Conservation (phyloP, 2,797 vertebrate genomes). For the Craterocephalus amniculus region DNA sequence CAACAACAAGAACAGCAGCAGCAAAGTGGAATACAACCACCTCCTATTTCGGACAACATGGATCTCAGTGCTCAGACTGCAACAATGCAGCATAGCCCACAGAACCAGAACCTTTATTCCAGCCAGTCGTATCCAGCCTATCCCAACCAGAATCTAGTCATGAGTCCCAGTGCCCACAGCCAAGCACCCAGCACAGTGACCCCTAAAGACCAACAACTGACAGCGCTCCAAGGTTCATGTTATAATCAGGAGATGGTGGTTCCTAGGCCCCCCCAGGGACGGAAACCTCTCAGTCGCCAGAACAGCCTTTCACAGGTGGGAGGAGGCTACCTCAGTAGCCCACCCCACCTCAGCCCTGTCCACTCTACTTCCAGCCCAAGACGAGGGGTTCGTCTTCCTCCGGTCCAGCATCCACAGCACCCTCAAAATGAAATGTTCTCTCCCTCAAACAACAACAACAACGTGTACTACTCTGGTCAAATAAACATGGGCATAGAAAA, state of each 20-base stretch:
- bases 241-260: slow-evolving; percentile 83
- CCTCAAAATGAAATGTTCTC: slow-evolving; percentile 80
- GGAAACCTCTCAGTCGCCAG: slow-evolving; percentile 84
- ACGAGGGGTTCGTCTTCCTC: slow-evolving; percentile 78
- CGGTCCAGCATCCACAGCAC: slow-evolving; percentile 75
- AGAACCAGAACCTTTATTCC: slow-evolving; percentile 84
- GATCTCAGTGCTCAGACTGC: slow-evolving; percentile 77
- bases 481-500: slow-evolving; percentile 82
- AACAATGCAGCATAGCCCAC: slow-evolving; percentile 79
- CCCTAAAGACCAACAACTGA: slow-evolving; percentile 81
- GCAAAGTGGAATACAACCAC: slow-evolving; percentile 70
- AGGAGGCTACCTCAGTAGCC: slow-evolving; percentile 78
- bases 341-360: slow-evolving; percentile 81
- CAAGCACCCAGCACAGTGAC: slow-evolving; percentile 64
- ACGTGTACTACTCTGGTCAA: slow-evolving; percentile 84
- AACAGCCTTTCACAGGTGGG: slow-evolving; percentile 78
- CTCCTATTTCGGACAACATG: slow-evolving; percentile 65
- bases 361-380: slow-evolving; percentile 79
- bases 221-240: slow-evolving; percentile 77
- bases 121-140: slow-evolving; percentile 83
- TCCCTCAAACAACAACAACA: slow-evolving; percentile 74
- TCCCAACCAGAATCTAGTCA: slow-evolving; percentile 81
- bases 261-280: slow-evolving; percentile 85
- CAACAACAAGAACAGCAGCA: slow-evolving; percentile 83
- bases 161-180: slow-evolving; percentile 78